Evolutionary conservation across 2,113 vertebrate genomes (phyloP).

Genomic region (Protobothrops flavoviridis): DNA sequence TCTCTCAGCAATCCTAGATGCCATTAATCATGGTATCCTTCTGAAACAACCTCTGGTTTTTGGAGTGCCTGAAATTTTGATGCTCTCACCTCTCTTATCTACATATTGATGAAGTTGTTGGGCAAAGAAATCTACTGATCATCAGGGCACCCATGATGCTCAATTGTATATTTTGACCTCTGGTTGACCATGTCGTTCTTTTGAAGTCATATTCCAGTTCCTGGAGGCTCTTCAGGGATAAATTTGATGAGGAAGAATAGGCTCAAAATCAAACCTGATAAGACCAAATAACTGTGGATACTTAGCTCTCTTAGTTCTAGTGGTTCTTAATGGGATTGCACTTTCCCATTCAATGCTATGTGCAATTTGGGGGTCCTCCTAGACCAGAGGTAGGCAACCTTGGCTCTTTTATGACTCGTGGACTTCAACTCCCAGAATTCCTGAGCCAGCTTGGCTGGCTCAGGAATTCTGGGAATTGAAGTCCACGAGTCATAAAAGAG

Average conservation of each 20-base stretch:
- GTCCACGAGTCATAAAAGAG: too few species aligned
- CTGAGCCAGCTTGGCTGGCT: too few species aligned
- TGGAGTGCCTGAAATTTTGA: neutral
- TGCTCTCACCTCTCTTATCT: neutral
- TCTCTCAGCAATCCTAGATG: neutral
- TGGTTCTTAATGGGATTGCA: neutral
- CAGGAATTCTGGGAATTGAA: too few species aligned
- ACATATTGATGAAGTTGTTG: neutral
- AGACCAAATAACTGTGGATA: neutral
- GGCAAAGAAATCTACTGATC: neutral
- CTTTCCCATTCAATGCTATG: neutral
- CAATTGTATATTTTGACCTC: neutral
- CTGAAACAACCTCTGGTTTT: neutral
- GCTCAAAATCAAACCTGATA: neutral
- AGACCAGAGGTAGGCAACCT: too few species aligned
- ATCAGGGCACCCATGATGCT: neutral
- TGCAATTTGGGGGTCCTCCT: neutral
- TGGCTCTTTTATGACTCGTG: too few species aligned
- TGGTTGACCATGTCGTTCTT: neutral
- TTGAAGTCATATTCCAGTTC: neutral
- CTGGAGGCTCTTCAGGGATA: neutral
- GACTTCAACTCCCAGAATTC: too few species aligned
- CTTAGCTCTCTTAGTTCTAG: neutral
- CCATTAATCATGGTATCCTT: neutral
- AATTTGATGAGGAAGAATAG: neutral